A percentile compares a stretch with the other conserved stretches of the same genome.
Evolutionary conservation across 2,888 invertebrate genomes (phyloP).

Genomic region (Plagiodera versicolora): DNA sequence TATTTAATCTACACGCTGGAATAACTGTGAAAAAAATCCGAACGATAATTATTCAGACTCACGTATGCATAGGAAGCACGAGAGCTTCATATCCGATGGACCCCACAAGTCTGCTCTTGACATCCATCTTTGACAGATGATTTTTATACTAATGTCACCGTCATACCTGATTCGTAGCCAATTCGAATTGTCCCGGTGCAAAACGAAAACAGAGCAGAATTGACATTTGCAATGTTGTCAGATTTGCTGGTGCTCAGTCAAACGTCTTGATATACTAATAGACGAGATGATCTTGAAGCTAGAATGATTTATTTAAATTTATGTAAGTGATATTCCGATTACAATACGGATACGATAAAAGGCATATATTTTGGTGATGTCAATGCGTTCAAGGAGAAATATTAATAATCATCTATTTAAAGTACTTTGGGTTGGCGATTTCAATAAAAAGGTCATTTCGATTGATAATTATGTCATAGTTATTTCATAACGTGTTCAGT

Average conservation of each 20-base stretch:
- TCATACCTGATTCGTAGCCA: no score
- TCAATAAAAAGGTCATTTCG: not conserved
- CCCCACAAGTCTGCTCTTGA: no score
- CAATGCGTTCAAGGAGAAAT: not conserved
- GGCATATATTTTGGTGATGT: not conserved
- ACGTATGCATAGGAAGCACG: not conserved
- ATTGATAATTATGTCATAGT: not conserved
- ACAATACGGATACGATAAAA: not conserved
- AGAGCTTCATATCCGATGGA: not conserved
- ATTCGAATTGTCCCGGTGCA: no score
- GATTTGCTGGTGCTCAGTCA: no score
- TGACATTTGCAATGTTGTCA: no score
- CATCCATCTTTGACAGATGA: no score
- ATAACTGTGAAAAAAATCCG: not conserved
- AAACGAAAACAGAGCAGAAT: no score
- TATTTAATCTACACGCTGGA: not conserved
- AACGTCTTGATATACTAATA: no score
- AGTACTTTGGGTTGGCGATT: not conserved
- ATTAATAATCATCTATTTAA: not conserved
- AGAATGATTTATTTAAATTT: not conserved
- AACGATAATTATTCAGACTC: not conserved
- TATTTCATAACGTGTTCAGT: not conserved
- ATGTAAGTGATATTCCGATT: not conserved
- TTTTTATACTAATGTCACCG: no score
- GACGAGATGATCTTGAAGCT: no score